Evolutionary conservation across 1,140 invertebrate genomes (phyloP), one percentile per base, ranked within the genome.

Genomic region (Euwallacea fornicatus): DNA sequence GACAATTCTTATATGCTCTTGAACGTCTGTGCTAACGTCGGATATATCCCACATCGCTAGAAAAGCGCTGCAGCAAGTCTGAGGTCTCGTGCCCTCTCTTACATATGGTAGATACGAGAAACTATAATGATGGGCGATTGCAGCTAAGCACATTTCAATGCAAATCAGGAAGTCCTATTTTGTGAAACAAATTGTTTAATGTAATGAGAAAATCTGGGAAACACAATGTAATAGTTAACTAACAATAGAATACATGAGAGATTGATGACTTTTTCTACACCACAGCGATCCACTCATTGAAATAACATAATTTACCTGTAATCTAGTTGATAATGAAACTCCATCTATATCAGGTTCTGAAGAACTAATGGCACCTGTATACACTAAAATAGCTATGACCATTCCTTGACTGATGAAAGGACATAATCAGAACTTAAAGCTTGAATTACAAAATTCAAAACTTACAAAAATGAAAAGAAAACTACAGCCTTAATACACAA

Each of bases 391-490:
- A 76, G 93, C 91, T 69, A 98, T 95, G 11, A 96, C 81, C 33
- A 97, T 92, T 66, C 93, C 91, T 90, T 98, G 96, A 83, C 95
- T 96, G 82, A 16, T 6, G 44, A 59, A 43, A 67, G 11, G 7
- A 2, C 43, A 11, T 7, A 10, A 33, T 33, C 21, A 46, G 13
- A 63, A 71, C 9, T 4, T 9, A 44, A 42, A 59, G 7, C 4
- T 47, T 9, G 21, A 61, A 42, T 10, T 42, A 42, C 41, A 61
- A 42, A 33, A 60, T 9, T 8, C 21, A n/a, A 42, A n/a, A 90
- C 94, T 92, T 89, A 97, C 95, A 97, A 98, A 84, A 98, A 98
- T 65, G 96, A 97, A 78, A 98, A 95, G 84, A 98, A 98, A 10
- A 98, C 94, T 65, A 98, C 96, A 78, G 94, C 93, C 86, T 98